Percentiles rank a stretch among this genome's conserved stretches.
Evolutionary conservation across 2,797 vertebrate species (phyloP).

Genomic region (Arrhamphus sclerolepis): DNA sequence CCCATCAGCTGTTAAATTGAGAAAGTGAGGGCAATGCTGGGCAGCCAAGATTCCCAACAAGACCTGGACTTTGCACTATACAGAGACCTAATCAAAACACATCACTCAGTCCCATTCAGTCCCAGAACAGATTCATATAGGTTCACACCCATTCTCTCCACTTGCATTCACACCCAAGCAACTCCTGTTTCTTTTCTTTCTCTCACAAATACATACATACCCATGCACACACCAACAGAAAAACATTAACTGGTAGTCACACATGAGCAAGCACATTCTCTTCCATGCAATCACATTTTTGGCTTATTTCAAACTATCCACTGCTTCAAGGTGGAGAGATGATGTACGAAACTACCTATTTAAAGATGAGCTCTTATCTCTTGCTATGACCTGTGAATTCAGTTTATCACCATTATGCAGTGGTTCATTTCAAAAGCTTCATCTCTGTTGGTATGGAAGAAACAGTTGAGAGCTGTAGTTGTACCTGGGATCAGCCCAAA

Average conservation of each 20-base stretch:
- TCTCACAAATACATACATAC: conserved; percentile 65
- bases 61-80: conserved; percentile 69
- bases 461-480: conserved; percentile 44
- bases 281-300: conserved; percentile 60
- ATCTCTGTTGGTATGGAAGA: conserved; percentile 68
- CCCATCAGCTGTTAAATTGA: no score
- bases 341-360: conserved; percentile 61
- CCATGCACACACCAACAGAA: conserved; percentile 61
- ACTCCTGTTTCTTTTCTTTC: conserved; percentile 34
- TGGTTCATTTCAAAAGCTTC: conserved; percentile 63
- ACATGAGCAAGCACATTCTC: conserved; percentile 62
- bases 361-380: conserved; percentile 65
- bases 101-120: conserved; percentile 77
- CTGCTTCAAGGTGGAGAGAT: conserved; percentile 49
- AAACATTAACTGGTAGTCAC: conserved; percentile 67
- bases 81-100: conserved; percentile 83
- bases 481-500: conserved; percentile 55
- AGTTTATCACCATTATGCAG: conserved; percentile 72
- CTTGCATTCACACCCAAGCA: conserved; percentile 50
- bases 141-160: conserved; percentile 45
- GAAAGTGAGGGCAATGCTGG: conserved; percentile 25
- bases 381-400: conserved; percentile 60
- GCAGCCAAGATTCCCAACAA: conserved; percentile 67
- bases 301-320: conserved; percentile 59
- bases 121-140: conserved; percentile 66